These are phyloP conservation scores for Acanthopagrus latus DNA, from an alignment of 2,797 vertebrate genomes.

Conservation along the genomic window DNA sequence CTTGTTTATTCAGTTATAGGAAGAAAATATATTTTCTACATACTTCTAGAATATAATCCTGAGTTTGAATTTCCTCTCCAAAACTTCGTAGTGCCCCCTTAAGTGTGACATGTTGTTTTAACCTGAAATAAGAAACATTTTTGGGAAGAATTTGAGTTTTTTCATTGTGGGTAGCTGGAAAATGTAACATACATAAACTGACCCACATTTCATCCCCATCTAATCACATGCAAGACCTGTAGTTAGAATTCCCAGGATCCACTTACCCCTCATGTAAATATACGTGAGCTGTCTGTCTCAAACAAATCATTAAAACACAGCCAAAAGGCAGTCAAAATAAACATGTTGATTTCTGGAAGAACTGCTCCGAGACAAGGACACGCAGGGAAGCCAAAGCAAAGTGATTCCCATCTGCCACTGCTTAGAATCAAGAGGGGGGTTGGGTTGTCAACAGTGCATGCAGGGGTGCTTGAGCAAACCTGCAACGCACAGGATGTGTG, in stretches of 20 bases:
- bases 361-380: slow-evolving; percentile 7
- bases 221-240: neutral
- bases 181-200: neutral
- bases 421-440: slow-evolving; percentile 24
- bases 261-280: neutral
- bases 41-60: no score
- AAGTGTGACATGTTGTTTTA: no score
- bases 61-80: no score
- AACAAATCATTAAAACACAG: neutral
- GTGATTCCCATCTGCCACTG: slow-evolving; percentile 57
- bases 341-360: slow-evolving; percentile 1
- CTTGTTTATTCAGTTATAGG: no score
- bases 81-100: no score
- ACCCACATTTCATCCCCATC: neutral
- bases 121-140: no score
- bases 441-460: slow-evolving; percentile 36
- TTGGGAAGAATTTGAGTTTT: no score
- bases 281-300: neutral
- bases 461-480: slow-evolving; percentile 28
- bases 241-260: neutral
- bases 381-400: slow-evolving; percentile 28
- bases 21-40: no score
- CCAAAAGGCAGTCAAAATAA: slow-evolving; percentile 5
- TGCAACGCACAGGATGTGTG: slow-evolving; percentile 38
- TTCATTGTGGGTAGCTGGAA: no score